Evolutionary conservation across 2,797 vertebrate genomes (phyloP), one percentile per base, ranked within the genome.

Genomic region (Mionectes olivaceus): DNA sequence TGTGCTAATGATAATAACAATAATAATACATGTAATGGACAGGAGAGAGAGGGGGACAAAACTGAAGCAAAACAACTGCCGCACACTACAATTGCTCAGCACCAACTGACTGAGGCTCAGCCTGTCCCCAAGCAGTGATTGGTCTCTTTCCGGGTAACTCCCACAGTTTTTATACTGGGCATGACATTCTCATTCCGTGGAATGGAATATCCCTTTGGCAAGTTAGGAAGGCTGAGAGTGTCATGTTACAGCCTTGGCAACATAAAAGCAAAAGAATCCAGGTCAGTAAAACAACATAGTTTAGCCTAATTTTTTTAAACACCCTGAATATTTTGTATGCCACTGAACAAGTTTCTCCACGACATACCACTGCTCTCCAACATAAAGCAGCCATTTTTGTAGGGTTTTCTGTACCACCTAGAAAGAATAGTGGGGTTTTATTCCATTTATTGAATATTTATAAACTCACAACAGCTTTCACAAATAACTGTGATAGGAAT

Each of bases 381-480:
- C 37, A 79, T 39, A 86, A 91, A 94, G 2, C 59, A 92, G 61
- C 8, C 70, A 71, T 87, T 56, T 92, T 21, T 32, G 4, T 64
- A 52, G 2, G 7, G 24, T 33, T 46, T 50, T 46, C 90, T 44
- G 74, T 94, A 47, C 33, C 28, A 73, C 69, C 39, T 87, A 77
- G 68, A 95, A 94, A 77, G n/a, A 55, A 68, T 7, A 46, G 18
- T 2, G 3, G 0, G 3, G 19, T 41, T 55, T 63, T 47, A 89
- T 91, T 92, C 87, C 27, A 80, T 63, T 85, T 61, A 91, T 50
- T 65, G 86, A 32, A 5, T 77, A 89, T 82, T 83, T 87, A 89
- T 91, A 78, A 97, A 93, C 52, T 95, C 37, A 17, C 18, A 86
- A 93, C 37, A 85, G 37, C 79, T 90, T 96, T 94, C 78, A 65